Conservation (phyloP, 2,113 vertebrate species). For the Neodontobutis hainanensis region DNA sequence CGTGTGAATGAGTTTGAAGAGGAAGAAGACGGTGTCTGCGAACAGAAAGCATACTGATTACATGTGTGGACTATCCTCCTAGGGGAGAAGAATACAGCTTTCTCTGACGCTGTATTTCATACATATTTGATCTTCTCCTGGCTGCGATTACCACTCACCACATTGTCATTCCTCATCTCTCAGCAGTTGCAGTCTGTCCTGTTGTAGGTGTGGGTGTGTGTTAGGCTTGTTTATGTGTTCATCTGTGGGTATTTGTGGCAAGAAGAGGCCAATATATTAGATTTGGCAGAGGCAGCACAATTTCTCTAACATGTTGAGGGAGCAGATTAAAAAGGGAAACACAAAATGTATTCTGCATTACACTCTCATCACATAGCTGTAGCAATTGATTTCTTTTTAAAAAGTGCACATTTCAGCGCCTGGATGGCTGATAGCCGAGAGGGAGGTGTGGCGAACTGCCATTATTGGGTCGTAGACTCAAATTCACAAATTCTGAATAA, state of each 20-base stretch:
- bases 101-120: slow-evolving; percentile 52
- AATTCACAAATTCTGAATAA: slow-evolving; percentile 64
- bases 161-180: slow-evolving; percentile 57
- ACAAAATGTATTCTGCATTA: slow-evolving; percentile 75
- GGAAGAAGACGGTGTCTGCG: slow-evolving; percentile 39
- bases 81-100: slow-evolving; percentile 35
- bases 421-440: slow-evolving; percentile 56
- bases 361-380: slow-evolving; percentile 73
- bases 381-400: slow-evolving; percentile 71
- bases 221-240: slow-evolving; percentile 34
- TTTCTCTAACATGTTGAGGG: slow-evolving; percentile 75
- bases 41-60: slow-evolving; percentile 57
- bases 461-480: slow-evolving; percentile 64
- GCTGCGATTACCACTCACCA: slow-evolving; percentile 62
- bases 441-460: slow-evolving; percentile 64
- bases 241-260: slow-evolving; percentile 18
- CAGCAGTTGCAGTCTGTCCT: slow-evolving; percentile 29
- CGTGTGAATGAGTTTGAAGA: slow-evolving; percentile 66
- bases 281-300: slow-evolving; percentile 75
- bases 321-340: slow-evolving; percentile 75
- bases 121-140: slow-evolving; percentile 69
- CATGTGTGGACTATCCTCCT: slow-evolving; percentile 42
- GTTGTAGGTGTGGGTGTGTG: slow-evolving; percentile 25
- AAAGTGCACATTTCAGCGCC: slow-evolving; percentile 57
- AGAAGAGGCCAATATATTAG: slow-evolving; percentile 62